Percentiles rank a stretch among this genome's conserved stretches.
These are phyloP conservation scores for Deilephila elpenor DNA, from an alignment of 2,888 invertebrate genomes.

Conservation along the genomic window DNA sequence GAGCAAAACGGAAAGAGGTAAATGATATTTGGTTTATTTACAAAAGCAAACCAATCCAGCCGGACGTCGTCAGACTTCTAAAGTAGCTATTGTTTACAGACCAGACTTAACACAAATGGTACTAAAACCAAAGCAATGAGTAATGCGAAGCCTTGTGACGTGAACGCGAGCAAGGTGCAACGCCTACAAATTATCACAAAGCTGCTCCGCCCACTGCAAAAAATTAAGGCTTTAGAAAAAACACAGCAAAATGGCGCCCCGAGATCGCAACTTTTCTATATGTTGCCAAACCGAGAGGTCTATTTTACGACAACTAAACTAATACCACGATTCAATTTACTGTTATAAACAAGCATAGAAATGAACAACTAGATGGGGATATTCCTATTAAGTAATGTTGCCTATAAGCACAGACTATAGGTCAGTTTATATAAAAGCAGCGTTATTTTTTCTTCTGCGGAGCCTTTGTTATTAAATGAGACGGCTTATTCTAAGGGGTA, in stretches of 20 bases:
- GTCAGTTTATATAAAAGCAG: too few species aligned
- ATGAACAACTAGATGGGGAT: too few species aligned
- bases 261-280: background rate
- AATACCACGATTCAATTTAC: too few species aligned
- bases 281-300: background rate
- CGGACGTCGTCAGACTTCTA: slow-evolving; percentile 30
- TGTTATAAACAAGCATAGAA: too few species aligned
- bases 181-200: slow-evolving; percentile 75
- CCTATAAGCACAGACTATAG: too few species aligned
- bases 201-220: slow-evolving; percentile 78
- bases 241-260: slow-evolving; percentile 56
- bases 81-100: slow-evolving; percentile 39
- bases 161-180: slow-evolving; percentile 54
- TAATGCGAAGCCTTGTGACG: slow-evolving; percentile 71
- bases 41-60: background rate
- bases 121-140: slow-evolving; percentile 59
- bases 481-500: too few species aligned
- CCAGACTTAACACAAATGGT: slow-evolving; percentile 40
- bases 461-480: too few species aligned
- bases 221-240: slow-evolving; percentile 55
- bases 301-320: too few species aligned
- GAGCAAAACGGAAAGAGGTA: too few species aligned
- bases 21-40: background rate
- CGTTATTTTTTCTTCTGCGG: too few species aligned
- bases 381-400: too few species aligned